Evolutionary conservation across 2,888 invertebrate genomes (phyloP), one percentile per base, ranked within the genome.

Genomic region (Elgonia sp.): DNA sequence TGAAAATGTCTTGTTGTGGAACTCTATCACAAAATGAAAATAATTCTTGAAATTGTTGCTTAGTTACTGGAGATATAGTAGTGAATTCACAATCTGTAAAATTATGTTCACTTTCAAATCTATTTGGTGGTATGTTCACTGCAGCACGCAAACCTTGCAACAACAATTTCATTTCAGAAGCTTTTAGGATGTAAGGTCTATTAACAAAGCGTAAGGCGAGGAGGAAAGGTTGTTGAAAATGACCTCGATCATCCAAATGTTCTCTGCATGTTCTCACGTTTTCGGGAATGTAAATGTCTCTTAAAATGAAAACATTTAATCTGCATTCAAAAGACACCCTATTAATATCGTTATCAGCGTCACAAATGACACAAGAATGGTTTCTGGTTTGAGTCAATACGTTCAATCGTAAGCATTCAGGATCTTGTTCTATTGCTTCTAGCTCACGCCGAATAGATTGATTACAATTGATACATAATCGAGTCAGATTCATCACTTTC

Each of bases 231-330:
- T 65, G 40, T 14, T 40, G 18, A 40, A 65, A 40, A 40, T 76
- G 87, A 18, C 81, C 77, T 39, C n/a, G 14, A 18, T 83, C 65
- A 83, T 85, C 77, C 40, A 89, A 76, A 83, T 89, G 85, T 79
- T 87, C 84, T 69, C 9, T 14, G 63, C 87, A 87, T n/a, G 83
- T 87, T 21, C 60, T 84, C 0, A 89, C 86, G 69, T 83, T 69
- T 42, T 87, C 72, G 8, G 83, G 86, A 7, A 88, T 60, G 16
- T 73, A 87, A 53, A 85, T 85, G 76, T 88, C 69, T 21, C n/a
- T 18, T 40, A 55, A 18, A 70, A 88, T 18, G 60, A 87, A 88
- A 53, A 81, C 84, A 60, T 87, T 70, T 14, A 57, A 80, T 63
- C 63, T 80, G 21, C 63, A 84, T 55, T 84, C 76, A 3, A 77